A percentile compares a stretch with the other conserved stretches of the same genome.
phyloP scores from a whole-genome alignment of 2,797 vertebrate species.

The Ceryle rudis region DNA sequence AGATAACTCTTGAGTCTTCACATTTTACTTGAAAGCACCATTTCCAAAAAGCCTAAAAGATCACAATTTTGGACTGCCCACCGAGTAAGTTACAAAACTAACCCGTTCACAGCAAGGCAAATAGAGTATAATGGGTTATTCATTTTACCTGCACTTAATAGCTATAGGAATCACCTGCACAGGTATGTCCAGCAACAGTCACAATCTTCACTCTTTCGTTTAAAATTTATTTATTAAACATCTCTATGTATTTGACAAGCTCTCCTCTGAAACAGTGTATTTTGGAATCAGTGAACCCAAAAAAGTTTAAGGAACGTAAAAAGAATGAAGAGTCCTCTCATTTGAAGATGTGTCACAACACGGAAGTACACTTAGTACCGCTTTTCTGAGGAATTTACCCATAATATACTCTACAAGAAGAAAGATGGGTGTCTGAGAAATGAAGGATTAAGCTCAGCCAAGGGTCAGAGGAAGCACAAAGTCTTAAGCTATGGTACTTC shows the following conservation, averaged over 20 bases:
- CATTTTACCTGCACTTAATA: neutral
- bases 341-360: neutral
- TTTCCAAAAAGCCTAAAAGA: neutral
- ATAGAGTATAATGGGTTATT: neutral
- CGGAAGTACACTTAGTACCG: neutral
- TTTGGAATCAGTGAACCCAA: neutral
- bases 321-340: neutral
- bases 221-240: neutral
- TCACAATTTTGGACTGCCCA: accelerated
- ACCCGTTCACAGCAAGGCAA: neutral
- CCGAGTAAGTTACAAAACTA: neutral
- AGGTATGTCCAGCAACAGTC: neutral
- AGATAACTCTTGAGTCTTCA: neutral
- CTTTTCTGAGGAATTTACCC: neutral
- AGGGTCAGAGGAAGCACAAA: neutral
- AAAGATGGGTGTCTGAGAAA: neutral
- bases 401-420: neutral
- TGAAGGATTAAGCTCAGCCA: neutral
- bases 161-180: neutral
- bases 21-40: neutral
- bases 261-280: neutral
- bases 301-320: neutral
- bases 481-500: neutral
- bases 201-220: neutral
- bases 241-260: neutral